These are phyloP conservation scores for Zaprionus obscuricornis DNA, from an alignment of 2,888 invertebrate species.

Conservation along the genomic window DNA sequence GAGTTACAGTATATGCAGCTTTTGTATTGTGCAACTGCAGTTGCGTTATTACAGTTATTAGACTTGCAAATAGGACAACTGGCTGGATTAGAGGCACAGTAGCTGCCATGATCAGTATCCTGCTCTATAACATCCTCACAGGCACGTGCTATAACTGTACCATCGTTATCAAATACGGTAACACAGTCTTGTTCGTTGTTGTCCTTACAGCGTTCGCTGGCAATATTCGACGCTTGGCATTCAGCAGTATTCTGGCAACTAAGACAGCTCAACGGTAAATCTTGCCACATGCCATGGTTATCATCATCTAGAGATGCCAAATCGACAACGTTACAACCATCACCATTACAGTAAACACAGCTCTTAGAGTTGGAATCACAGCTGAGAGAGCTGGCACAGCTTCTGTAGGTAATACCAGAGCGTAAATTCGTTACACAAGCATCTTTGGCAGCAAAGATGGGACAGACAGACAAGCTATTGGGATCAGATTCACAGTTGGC, in stretches of 20 bases:
- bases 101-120: constrained; percentile 25
- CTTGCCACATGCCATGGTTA: constrained; percentile 81
- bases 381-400: constrained; percentile 65
- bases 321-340: constrained; percentile 75
- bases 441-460: constrained; percentile 62
- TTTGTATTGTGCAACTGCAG: constrained; percentile 44
- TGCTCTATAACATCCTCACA: constrained; percentile 69
- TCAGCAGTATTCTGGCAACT: constrained; percentile 60
- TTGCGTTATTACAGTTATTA: constrained; percentile 78
- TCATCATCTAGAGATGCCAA: constrained; percentile 62
- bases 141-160: constrained; percentile 69
- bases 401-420: constrained; percentile 67
- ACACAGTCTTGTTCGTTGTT: constrained; percentile 81
- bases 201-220: constrained; percentile 49
- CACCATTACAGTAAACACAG: constrained; percentile 64
- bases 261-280: constrained; percentile 76
- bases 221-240: constrained; percentile 42
- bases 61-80: constrained; percentile 79
- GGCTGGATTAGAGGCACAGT: constrained; percentile 57
- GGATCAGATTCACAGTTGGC: constrained; percentile 64
- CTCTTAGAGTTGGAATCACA: constrained; percentile 65
- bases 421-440: constrained; percentile 70
- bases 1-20: constrained; percentile 80
- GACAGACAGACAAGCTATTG: constrained; percentile 62
- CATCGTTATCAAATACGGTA: constrained; percentile 67